Base-by-base conservation (phyloP, 2,888 invertebrate genomes). In the Orthosia gracilis region DNA sequence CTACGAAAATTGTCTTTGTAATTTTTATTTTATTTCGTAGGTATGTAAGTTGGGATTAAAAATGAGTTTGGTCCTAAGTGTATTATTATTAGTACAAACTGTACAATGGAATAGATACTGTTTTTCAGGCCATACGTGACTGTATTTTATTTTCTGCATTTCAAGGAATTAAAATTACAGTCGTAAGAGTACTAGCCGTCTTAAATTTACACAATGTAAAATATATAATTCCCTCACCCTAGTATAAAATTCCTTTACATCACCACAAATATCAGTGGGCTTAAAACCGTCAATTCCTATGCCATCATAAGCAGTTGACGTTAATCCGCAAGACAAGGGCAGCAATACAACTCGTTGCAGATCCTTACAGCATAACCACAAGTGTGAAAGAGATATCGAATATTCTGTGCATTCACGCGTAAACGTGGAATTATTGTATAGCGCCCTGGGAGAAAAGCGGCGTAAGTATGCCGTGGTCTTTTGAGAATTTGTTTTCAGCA, bases 351-450 rank as follows among this genome's bases (percentile, higher is more conserved):
- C 87, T 89, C 90, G 89, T 91, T 93, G 91, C 92, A 93, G 91
- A 94, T 93, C 92, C 92, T 91, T 89, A 92, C 85, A 91, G 89
- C 80, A 87, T 89, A 83, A 80, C 87, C 84, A 85, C 89, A 90
- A 88, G 96, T 92, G 94, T 89, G 94, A 96, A 92, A 89, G 94
- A 90, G 96, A 95, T 92, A 90, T 92, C 94, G 92, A 94, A 96
- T 94, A 91, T 94, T 96, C 91, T 94, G 95, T 93, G 94, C 93
- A 95, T 90, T 94, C 95, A 95, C 94, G 95, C 96, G 95, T 95
- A 93, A 96, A 94, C 87, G 91, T 91, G 93, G 94, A 94, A 94
- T 95, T 95, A 94, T 94, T 92, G 93, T 91, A 91, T 87, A 85
- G 85, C 83, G 84, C 78, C 70, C 82, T 75, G 86, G 88, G 85